Conservation (phyloP, 2,113 vertebrate genomes). For the Dunckerocampus dactyliophorus region DNA sequence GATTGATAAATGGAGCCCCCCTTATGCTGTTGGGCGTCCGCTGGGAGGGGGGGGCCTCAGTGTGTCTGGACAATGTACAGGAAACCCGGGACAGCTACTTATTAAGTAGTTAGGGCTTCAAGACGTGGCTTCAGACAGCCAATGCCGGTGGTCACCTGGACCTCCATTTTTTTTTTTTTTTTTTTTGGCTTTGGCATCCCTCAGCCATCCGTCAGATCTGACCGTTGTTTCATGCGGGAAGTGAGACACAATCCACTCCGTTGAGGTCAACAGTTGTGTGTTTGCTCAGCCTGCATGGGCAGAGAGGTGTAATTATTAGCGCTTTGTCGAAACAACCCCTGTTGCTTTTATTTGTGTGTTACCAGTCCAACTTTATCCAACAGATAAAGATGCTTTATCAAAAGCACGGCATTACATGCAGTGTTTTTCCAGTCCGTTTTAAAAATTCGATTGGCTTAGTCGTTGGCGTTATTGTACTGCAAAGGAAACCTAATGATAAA, state of each 20-base stretch:
- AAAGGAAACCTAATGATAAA: conserved; percentile 37
- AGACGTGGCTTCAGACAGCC: conserved; percentile 78
- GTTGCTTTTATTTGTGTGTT: conserved; percentile 8
- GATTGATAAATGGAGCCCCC: conserved; percentile 82
- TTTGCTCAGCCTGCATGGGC: conserved; percentile 66
- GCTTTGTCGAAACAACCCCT: conserved; percentile 53
- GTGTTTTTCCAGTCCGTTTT: too few species aligned
- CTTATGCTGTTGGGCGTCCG: conserved; percentile 73
- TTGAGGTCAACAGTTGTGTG: conserved; percentile 48
- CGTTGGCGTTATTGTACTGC: conserved; percentile 17
- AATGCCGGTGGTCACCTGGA: conserved; percentile 79
- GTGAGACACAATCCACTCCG: conserved; percentile 50
- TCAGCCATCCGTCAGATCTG: conserved; percentile 40
- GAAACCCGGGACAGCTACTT: conserved; percentile 94
- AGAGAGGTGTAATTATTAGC: conserved; percentile 56
- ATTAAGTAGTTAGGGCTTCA: conserved; percentile 93
- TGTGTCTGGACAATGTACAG: conserved; percentile 94
- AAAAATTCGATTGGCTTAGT: not conserved
- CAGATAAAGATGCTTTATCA: not conserved
- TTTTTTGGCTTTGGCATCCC: conserved; percentile 57
- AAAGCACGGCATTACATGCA: not conserved
- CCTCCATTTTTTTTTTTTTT: conserved; percentile 13
- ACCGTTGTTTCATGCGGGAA: conserved; percentile 27
- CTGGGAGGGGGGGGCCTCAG: conserved; percentile 76
- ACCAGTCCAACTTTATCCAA: conserved; percentile 37